Base-by-base conservation (phyloP, 2,113 vertebrate genomes). In the Colinus virginianus region DNA sequence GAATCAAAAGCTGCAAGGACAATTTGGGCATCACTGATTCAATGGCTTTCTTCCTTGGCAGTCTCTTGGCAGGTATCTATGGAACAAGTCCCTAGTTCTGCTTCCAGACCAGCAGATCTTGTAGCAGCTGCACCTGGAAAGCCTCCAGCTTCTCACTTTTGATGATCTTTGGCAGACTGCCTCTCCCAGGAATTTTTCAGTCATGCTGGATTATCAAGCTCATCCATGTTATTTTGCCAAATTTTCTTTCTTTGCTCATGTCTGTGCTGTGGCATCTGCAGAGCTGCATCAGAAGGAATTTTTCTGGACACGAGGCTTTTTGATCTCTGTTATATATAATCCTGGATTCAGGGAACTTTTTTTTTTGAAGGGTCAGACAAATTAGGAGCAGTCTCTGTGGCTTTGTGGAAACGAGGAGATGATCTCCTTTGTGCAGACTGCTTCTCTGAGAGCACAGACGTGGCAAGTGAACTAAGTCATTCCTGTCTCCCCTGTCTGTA, bases 121-220 rank as follows among this genome's bases (percentile, higher is more conserved):
- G 94, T 96, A 97, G 95, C 95, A 93, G 95, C 95, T 96, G 95
- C 95, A 96, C 94, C 96, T 97, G 96, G 96, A 96, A 95, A 93
- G 85, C 94, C 92, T 97, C 96, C 94, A 95, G 88, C 90, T 96
- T 93, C 90, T 96, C 95, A 95, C 92, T 96, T 94, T 91, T 96
- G 95, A 96, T 96, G 95, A 94, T 96, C 96, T 94, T 95, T 97
- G 93, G 96, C 95, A 97, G 95, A 51, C 92, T 93, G 95, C 90
- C 89, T 96, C 96, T 96, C 95, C 92, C 80, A 95, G 96, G 95
- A 95, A 94, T 96, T 96, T 97, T 95, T 97, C 94, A 95, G 94
- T 96, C 95, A 91, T 91, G 92, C 95, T 95, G 88, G 95, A 96
- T 97, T 96, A 95, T 96, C 95, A 90, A 92, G 95, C 94, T 92